Conservation (phyloP, 2,797 vertebrate genomes). For the Liparis tanakae region DNA sequence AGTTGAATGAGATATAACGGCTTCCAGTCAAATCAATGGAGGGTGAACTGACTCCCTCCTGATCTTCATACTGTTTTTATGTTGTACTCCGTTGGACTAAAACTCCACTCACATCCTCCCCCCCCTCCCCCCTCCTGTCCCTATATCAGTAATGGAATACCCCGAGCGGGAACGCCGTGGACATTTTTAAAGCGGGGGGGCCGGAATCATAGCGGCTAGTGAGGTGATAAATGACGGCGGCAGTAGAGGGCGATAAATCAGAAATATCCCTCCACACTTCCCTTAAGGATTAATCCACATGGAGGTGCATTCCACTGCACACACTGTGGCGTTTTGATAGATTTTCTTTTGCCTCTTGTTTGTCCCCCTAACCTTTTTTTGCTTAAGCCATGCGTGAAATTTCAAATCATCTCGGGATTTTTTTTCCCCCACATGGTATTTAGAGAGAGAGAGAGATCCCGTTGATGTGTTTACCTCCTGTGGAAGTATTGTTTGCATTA, state of each 20-base stretch:
- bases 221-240: constrained; percentile 64
- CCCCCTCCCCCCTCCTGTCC: constrained; percentile 27
- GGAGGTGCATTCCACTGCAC: constrained; percentile 21
- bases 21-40: background rate
- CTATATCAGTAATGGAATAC: constrained; percentile 58
- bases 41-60: background rate
- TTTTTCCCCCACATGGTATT: constrained; percentile 2
- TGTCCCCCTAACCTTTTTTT: constrained; percentile 5
- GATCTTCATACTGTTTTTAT: background rate
- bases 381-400: constrained; percentile 6
- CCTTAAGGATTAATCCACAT: constrained; percentile 50
- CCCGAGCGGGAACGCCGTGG: constrained; percentile 39
- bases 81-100: constrained; percentile 14
- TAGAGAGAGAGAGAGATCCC: constrained; percentile 25
- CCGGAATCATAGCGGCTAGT: constrained; percentile 49
- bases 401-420: background rate
- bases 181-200: constrained; percentile 49
- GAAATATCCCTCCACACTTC: constrained; percentile 25
- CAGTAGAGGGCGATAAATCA: constrained; percentile 54
- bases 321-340: constrained; percentile 44
- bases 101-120: constrained; percentile 23
- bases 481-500: constrained; percentile 2
- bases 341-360: background rate
- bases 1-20: background rate
- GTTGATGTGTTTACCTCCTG: constrained; percentile 37